Evolutionary conservation across 2,888 invertebrate genomes (phyloP).

Genomic region (Callyntrura sp.): DNA sequence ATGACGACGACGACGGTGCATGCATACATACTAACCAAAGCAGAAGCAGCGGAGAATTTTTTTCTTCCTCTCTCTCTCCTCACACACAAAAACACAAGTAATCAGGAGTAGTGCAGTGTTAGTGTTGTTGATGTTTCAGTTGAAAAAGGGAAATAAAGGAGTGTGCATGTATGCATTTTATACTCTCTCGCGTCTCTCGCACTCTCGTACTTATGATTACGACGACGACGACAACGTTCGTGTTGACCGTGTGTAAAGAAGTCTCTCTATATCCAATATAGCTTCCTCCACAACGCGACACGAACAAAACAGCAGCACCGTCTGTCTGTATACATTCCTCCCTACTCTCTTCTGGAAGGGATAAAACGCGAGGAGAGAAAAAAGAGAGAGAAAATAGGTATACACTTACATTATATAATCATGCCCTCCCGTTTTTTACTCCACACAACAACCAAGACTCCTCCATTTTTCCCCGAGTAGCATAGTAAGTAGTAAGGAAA

Average conservation of each 20-base stretch:
- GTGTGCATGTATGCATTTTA: slow-evolving; percentile 57
- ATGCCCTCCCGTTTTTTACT: slow-evolving; percentile 36
- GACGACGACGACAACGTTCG: background rate
- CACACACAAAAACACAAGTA: background rate
- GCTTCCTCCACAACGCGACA: background rate
- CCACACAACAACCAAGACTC: slow-evolving; percentile 16
- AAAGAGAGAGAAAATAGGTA: background rate
- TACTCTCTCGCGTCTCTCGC: slow-evolving; percentile 20
- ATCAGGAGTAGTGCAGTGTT: background rate
- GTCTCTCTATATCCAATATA: background rate
- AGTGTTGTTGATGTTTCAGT: slow-evolving; percentile 33
- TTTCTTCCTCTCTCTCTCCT: background rate
- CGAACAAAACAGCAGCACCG: background rate
- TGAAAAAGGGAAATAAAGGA: slow-evolving; percentile 56
- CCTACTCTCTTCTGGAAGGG: background rate
- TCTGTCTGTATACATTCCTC: background rate
- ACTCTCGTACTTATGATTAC: background rate
- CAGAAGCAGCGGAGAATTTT: no score
- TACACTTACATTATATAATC: background rate
- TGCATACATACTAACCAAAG: background rate
- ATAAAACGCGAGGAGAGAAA: background rate
- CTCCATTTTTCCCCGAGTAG: background rate
- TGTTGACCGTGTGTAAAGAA: background rate
- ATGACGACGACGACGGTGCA: no score
- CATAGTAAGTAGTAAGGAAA: background rate